Percentiles rank a stretch among this genome's conserved stretches.
phyloP scores from a whole-genome alignment of 2,888 invertebrate genomes.

The Conchocele bisecta region DNA sequence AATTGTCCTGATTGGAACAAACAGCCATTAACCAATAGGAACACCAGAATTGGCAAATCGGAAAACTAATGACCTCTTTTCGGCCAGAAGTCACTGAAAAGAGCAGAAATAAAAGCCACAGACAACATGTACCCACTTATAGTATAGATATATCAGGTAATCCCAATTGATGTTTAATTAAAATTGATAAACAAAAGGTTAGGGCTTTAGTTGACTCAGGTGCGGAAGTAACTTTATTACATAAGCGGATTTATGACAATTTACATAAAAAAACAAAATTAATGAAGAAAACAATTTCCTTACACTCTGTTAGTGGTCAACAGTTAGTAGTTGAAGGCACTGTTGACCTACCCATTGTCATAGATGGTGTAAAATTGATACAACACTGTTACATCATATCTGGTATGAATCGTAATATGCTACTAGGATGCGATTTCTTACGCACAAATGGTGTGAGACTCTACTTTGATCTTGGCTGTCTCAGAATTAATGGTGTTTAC shows the following conservation, averaged over 20 bases:
- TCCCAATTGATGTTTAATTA: constrained; percentile 28
- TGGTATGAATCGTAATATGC: constrained; percentile 25
- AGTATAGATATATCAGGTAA: constrained; percentile 14
- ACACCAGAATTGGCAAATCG: too few relatives aligned
- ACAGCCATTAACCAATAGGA: too few relatives aligned
- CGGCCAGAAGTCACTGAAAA: neutral
- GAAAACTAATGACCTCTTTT: constrained; percentile 23
- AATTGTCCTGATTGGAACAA: too few relatives aligned
- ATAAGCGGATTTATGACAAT: constrained; percentile 21
- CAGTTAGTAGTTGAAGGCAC: constrained; percentile 12
- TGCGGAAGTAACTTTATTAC: constrained; percentile 26
- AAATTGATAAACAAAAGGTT: constrained; percentile 21
- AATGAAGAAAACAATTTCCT: neutral
- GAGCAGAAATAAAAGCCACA: too few relatives aligned
- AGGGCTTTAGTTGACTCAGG: constrained; percentile 31
- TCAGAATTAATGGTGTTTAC: constrained; percentile 23
- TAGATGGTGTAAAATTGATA: constrained; percentile 15
- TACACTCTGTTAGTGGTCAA: constrained; percentile 25
- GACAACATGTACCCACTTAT: constrained; percentile 1
- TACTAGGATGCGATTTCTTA: constrained; percentile 16
- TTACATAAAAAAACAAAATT: constrained; percentile 21
- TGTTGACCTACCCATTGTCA: constrained; percentile 6
- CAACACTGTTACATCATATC: constrained; percentile 17
- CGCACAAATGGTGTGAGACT: constrained; percentile 12
- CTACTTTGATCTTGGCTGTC: constrained; percentile 35